A percentile compares a stretch with the other conserved stretches of the same genome.
Evolutionary conservation across 2,888 invertebrate species (phyloP).

Genomic region (Acleris emargana): DNA sequence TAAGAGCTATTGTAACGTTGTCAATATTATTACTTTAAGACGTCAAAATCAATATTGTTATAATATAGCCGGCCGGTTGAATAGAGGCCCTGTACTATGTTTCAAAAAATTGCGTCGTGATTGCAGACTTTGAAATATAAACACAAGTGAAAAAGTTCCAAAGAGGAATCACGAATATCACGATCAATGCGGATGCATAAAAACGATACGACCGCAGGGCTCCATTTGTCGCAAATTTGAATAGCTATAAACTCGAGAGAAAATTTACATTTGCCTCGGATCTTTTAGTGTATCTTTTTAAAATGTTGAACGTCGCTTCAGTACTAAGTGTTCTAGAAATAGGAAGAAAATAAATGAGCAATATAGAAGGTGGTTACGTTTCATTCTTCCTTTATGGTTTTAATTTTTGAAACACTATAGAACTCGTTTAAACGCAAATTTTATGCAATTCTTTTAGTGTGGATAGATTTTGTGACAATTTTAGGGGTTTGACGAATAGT

Average conservation of each 20-base stretch:
- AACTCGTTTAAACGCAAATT: no score
- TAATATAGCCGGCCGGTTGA: no score
- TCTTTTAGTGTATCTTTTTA: conserved; percentile 12
- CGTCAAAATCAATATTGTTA: no score
- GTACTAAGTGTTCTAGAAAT: conserved; percentile 1
- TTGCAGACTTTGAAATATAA: neutral
- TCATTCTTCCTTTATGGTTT: no score
- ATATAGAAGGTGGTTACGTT: no score
- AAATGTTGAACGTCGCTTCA: conserved; percentile 6
- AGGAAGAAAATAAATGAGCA: neutral
- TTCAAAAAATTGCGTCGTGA: neutral
- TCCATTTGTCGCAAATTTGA: conserved; percentile 21
- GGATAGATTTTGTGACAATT: no score
- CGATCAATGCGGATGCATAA: conserved; percentile 18
- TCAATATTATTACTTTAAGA: no score
- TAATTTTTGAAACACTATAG: no score
- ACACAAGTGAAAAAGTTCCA: neutral
- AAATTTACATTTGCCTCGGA: conserved; percentile 22
- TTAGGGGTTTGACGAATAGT: no score
- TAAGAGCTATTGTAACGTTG: no score
- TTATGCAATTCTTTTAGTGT: no score
- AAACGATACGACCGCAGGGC: conserved; percentile 12
- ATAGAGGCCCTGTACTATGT: no score
- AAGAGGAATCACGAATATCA: neutral
- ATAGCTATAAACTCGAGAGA: conserved; percentile 13